Evolutionary conservation across 2,113 vertebrate species (phyloP), one percentile per base, ranked within the genome.

Genomic region (Nibea albiflora): DNA sequence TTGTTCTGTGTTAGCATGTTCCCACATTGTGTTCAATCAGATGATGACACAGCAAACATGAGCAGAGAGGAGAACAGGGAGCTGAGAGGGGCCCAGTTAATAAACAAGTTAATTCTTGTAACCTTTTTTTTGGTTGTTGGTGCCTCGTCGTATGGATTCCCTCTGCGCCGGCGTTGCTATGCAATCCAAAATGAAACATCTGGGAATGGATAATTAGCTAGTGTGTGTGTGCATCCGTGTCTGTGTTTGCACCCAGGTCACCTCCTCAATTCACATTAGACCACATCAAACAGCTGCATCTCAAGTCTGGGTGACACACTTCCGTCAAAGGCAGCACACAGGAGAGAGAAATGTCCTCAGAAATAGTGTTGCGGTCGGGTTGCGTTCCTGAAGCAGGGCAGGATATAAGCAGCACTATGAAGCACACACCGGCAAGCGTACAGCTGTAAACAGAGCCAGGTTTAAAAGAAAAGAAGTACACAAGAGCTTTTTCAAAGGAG

Each of bases 281-380:
- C 72, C 78, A 85, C 87, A 87, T 90, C 89, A 92, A 93, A 90
- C 42, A 6, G 56, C 76, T 70, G 58, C 77, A 80, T 83, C 85
- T 82, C 81, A 52, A 85, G 80, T 80, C 85, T 83, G 85, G 1
- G 24, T 92, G 90, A 93, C 92, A 92, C 80, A 87, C 88, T 92
- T 94, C 91, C 86, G 91, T 93, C 89, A 90, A 90, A 92, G 78
- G 85, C 74, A 46, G 79, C 77, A 76, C 74, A 61, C 62, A 35
- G 76, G 81, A 85, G 84, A 84, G 72, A 63, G 83, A 78, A 42
- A 72, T 80, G 61, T 84, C 79, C 73, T 81, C 73, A 87, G 79
- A 90, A 86, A 87, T 88, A 78, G n/a, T 86, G 87, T 80, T 69
- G 77, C 46, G 68, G 79, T 83, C 24, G 52, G 71, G 69, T 84